Percentiles rank a stretch among this genome's conserved stretches.
Conservation (phyloP, 2,797 vertebrate genomes). For the Eurystomus glaucurus region DNA sequence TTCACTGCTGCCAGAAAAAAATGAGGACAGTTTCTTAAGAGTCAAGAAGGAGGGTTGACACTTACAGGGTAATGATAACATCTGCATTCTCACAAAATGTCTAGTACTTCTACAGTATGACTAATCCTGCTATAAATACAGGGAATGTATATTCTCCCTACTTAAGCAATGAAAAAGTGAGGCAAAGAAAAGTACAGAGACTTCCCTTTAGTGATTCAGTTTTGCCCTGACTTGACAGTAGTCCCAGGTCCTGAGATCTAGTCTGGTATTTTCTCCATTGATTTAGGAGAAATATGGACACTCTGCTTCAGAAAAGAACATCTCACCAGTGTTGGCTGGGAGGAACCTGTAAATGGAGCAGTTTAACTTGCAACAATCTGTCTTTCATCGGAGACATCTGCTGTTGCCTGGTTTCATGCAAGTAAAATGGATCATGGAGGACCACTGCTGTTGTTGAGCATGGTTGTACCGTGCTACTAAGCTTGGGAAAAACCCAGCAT, state of each 20-base stretch:
- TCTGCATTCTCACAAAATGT: not conserved
- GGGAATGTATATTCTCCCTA: not conserved
- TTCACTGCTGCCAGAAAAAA: not conserved
- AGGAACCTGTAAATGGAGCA: not conserved
- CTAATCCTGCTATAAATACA: not conserved
- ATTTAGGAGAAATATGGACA: not conserved
- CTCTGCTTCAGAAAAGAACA: not conserved
- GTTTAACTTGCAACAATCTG: not conserved
- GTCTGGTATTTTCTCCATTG: not conserved
- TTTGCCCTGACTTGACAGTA: not conserved
- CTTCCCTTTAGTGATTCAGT: not conserved
- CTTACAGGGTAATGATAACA: not conserved
- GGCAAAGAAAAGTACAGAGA: not conserved
- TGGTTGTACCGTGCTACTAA: not conserved
- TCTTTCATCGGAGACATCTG: not conserved
- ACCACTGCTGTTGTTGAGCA: accelerated
- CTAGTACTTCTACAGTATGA: not conserved
- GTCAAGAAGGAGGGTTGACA: not conserved
- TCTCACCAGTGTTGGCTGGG: not conserved
- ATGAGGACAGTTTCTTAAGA: not conserved
- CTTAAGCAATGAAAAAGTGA: not conserved
- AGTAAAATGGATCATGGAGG: accelerated
- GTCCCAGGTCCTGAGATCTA: not conserved
- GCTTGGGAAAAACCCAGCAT: accelerated
- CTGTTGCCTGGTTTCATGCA: not conserved